Percentiles rank a stretch among this genome's conserved stretches.
These are phyloP conservation scores for Anoura caudifer DNA, from an alignment of 2,113 vertebrate species.

Conservation along the genomic window DNA sequence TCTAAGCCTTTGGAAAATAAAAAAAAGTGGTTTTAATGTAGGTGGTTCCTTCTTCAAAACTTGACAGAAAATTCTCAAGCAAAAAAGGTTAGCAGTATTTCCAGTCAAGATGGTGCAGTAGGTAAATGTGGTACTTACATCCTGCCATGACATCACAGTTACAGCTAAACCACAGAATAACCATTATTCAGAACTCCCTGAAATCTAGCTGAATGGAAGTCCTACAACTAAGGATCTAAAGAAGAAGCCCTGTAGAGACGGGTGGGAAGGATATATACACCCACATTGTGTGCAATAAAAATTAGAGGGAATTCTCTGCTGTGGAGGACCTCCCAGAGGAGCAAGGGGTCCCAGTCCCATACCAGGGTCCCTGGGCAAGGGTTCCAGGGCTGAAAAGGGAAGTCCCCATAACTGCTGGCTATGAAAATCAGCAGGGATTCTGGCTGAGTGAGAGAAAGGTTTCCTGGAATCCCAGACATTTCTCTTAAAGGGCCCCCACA, in stretches of 20 bases:
- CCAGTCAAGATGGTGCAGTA: neutral
- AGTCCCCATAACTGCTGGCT: neutral
- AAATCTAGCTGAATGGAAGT: neutral
- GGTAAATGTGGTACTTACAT: neutral
- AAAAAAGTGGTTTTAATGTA: conserved; percentile 3
- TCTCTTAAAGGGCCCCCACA: neutral
- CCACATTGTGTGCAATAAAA: neutral
- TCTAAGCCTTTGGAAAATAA: too few relatives aligned
- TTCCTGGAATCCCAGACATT: neutral
- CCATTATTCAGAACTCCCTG: neutral
- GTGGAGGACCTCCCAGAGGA: neutral
- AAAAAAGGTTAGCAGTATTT: neutral
- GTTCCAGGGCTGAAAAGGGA: neutral
- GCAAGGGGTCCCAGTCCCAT: neutral
- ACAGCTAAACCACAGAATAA: neutral
- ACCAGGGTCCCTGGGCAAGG: neutral
- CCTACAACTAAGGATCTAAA: neutral
- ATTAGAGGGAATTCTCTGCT: neutral
- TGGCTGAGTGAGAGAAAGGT: neutral
- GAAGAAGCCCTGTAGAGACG: neutral
- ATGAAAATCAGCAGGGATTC: neutral
- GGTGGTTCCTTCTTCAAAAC: neutral
- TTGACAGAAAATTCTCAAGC: neutral
- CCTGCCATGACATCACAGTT: neutral
- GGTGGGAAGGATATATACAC: neutral